phyloP scores from a whole-genome alignment of 2,888 invertebrate genomes.

The Amblyteles armatorius region DNA sequence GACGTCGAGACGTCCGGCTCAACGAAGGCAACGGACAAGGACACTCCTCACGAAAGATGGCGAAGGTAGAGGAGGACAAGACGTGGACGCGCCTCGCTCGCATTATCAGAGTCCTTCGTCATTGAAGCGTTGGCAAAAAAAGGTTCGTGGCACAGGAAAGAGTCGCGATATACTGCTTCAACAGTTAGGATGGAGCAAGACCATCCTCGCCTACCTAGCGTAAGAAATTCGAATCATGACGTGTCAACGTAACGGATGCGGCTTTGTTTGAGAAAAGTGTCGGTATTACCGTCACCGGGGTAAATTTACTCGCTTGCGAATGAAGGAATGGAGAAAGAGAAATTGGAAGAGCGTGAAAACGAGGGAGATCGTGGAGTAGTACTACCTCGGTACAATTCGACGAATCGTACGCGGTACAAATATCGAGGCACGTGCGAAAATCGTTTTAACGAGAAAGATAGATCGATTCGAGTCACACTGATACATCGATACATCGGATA shows the following conservation, averaged over 20 bases:
- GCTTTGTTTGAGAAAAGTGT: background rate
- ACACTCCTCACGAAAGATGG: conserved; percentile 12
- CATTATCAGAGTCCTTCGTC: conserved; percentile 71
- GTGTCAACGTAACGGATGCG: background rate
- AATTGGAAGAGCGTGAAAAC: conserved; percentile 53
- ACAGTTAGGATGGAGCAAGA: background rate
- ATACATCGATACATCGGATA: conserved; percentile 42
- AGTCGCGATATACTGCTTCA: no score
- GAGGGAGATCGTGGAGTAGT: conserved; percentile 35
- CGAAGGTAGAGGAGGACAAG: conserved; percentile 31
- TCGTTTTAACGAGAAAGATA: conserved; percentile 70
- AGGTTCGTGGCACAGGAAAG: background rate
- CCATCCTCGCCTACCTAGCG: background rate
- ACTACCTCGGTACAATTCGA: conserved; percentile 54
- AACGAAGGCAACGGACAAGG: conserved; percentile 27
- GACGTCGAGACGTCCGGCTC: conserved; percentile 61
- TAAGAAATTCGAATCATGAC: background rate
- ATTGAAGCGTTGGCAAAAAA: conserved; percentile 58
- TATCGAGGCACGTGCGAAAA: conserved; percentile 68
- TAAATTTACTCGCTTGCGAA: conserved; percentile 9
- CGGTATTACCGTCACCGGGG: background rate
- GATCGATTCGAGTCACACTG: conserved; percentile 59
- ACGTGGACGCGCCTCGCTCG: conserved; percentile 48
- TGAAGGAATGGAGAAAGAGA: conserved; percentile 23
- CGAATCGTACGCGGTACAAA: conserved; percentile 66